phyloP scores from a whole-genome alignment of 2,113 vertebrate species.

The Dolichotis patagonum region DNA sequence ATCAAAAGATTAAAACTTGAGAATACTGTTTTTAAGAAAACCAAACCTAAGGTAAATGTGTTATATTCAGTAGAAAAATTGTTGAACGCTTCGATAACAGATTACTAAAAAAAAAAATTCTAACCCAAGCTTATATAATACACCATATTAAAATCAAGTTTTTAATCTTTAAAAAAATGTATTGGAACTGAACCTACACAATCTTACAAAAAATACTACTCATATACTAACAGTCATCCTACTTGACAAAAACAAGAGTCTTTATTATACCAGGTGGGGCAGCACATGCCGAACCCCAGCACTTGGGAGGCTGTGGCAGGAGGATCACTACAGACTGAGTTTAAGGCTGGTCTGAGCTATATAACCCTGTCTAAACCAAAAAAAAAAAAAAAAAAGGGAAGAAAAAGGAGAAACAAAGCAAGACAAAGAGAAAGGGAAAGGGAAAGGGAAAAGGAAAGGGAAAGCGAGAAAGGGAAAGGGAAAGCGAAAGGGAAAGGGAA shows the following conservation, averaged over 20 bases:
- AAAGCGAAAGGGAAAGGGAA: neutral
- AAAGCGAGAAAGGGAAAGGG: too few relatives aligned
- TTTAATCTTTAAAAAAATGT: neutral
- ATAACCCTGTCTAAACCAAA: neutral
- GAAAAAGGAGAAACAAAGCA: too few relatives aligned
- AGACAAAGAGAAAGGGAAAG: too few relatives aligned
- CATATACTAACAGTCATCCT: neutral
- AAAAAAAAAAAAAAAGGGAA: neutral
- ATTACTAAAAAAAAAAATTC: constrained; percentile 17
- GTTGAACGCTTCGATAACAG: neutral
- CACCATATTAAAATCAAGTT: neutral
- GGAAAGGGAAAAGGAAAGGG: too few relatives aligned
- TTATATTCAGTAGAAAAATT: neutral
- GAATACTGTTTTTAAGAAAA: neutral
- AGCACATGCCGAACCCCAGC: neutral
- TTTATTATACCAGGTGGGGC: neutral
- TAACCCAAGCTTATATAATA: neutral
- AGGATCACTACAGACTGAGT: neutral
- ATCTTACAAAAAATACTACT: neutral
- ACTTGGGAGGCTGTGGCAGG: neutral
- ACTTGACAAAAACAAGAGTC: neutral
- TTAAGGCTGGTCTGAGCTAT: neutral
- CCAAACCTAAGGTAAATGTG: neutral
- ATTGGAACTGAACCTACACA: neutral
- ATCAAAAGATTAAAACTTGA: neutral